Conservation (phyloP, 2,797 vertebrate genomes). For the Arctocebus calabarensis region DNA sequence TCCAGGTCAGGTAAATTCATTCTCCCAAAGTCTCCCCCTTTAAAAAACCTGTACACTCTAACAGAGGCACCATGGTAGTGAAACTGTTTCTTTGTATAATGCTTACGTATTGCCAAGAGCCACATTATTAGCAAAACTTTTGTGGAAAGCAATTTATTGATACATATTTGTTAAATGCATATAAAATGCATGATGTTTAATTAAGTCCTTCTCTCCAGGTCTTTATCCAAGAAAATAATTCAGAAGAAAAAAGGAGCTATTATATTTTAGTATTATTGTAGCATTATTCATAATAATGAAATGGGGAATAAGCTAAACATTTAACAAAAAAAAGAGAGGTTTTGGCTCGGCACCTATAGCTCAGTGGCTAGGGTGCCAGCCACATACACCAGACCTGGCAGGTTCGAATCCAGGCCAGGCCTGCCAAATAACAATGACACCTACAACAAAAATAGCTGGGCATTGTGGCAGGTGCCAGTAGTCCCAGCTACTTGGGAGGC, state of each 20-base stretch:
- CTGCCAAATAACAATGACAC: too few species aligned
- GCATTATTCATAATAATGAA: not conserved
- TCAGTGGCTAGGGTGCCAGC: too few species aligned
- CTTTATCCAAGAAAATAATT: conserved; percentile 16
- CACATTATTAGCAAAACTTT: not conserved
- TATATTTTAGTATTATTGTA: not conserved
- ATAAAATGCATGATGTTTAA: not conserved
- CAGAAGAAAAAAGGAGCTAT: not conserved
- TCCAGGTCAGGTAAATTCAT: not conserved
- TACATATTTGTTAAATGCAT: not conserved
- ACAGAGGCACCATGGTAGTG: not conserved
- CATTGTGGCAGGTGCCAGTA: too few species aligned
- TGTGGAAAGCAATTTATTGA: not conserved
- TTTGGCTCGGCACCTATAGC: not conserved
- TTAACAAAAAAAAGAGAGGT: not conserved
- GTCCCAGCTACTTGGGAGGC: too few species aligned
- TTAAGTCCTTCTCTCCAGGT: not conserved
- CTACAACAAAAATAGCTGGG: too few species aligned
- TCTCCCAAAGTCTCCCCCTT: not conserved
- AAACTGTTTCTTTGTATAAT: not conserved
- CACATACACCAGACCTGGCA: too few species aligned
- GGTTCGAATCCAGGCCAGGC: too few species aligned
- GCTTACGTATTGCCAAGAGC: not conserved
- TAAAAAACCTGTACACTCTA: too few species aligned
- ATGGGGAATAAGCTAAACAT: not conserved